A percentile compares a stretch with the other conserved stretches of the same genome.
Conservation (phyloP, 2,797 vertebrate genomes). For the Halcyon badia region DNA sequence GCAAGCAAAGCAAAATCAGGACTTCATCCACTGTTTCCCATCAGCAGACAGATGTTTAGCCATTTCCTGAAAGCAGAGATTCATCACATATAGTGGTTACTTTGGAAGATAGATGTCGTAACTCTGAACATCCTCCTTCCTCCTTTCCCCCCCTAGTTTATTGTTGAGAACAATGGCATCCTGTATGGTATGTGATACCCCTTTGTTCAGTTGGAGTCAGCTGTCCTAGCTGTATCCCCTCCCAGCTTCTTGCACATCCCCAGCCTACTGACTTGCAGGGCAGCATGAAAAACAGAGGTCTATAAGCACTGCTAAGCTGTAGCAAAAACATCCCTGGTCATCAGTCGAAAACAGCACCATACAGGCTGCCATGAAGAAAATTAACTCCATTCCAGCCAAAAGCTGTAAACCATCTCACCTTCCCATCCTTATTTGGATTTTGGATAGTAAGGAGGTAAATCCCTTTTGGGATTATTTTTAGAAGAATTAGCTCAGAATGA, state of each 20-base stretch:
- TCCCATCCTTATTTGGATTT: neutral
- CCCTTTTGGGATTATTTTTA: neutral
- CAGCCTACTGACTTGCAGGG: too few relatives aligned
- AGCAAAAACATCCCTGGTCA: neutral
- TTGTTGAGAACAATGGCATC: neutral
- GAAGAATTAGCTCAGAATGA: neutral
- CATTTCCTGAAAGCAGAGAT: neutral
- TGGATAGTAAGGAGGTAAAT: neutral
- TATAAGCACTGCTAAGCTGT: neutral
- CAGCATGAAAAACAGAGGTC: neutral
- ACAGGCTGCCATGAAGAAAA: neutral
- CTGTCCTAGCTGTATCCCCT: neutral
- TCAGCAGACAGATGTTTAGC: neutral
- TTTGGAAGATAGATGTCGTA: neutral
- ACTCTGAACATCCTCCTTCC: neutral
- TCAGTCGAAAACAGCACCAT: rapidly evolving
- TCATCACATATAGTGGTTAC: neutral
- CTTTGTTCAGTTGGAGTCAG: neutral
- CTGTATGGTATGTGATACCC: neutral
- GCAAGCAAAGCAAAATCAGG: neutral
- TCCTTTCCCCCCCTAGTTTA: neutral
- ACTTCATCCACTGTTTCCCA: neutral
- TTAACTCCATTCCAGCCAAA: neutral
- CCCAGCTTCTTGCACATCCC: too few relatives aligned
- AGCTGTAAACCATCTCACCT: neutral